Evolutionary conservation across 2,888 invertebrate species (phyloP), one percentile per base, ranked within the genome.

Genomic region (Macaria liturata): DNA sequence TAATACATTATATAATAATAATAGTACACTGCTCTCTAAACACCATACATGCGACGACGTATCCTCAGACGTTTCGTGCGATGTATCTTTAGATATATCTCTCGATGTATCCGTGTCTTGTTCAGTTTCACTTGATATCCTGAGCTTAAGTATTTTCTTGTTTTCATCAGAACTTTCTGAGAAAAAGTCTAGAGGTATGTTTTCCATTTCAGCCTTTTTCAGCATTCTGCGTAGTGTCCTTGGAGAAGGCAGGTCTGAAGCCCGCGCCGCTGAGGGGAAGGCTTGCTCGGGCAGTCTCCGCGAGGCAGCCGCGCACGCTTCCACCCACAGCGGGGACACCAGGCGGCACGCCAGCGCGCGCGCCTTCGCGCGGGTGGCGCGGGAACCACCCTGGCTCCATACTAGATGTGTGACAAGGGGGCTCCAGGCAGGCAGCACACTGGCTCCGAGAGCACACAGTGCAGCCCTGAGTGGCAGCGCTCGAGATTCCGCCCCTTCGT

Each of bases 291-390:
- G 78, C 9, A 86, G 74, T 1, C 79, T 69, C 0, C 63, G 51
- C 0, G 67, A 67, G 20, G 82, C 62, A 0, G 83, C 75, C 0
- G 90, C 90, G 47, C 90, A 89, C 0, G 85, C 88, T 58, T 88
- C 88, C 72, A 89, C 90, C 91, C 91, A 91, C 47, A 87, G 74
- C 43, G 91, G 89, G 0, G 90, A 89, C 61, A 90, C 88, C 43
- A 91, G 71, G 8, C 67, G 69, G 57, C 79, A 81, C 0, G 84
- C 91, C 5, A 89, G 72, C 0, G 83, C 83, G 0, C 88, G 73
- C 0, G 83, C 89, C 0, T 66, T 69, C 0, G 84, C 82, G 0
- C 91, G 77, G 0, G 78, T 74, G 3, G 70, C 63, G 0, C 84
- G 78, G 32, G 76, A 79, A 0, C 90, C 91, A 9, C 91, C 87